Percentiles rank a stretch among this genome's conserved stretches.
phyloP scores from a whole-genome alignment of 2,888 invertebrate species.

The Lithophane leautieri region DNA sequence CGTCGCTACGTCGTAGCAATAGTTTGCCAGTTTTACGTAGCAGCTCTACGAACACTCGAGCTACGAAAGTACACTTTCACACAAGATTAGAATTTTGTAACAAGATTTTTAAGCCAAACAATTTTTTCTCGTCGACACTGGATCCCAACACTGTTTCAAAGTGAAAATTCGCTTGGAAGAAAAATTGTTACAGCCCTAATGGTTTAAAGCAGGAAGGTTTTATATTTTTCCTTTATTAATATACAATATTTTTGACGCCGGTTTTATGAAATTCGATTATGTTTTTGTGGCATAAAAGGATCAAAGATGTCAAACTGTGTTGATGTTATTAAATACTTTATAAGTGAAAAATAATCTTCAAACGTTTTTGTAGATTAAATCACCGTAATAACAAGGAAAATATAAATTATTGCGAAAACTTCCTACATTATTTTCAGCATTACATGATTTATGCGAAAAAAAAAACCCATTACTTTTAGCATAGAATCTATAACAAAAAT shows the following conservation, averaged over 20 bases:
- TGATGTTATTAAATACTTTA: constrained; percentile 43
- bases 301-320: constrained; percentile 34
- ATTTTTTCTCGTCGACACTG: constrained; percentile 37
- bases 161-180: constrained; percentile 65
- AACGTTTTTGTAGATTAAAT: constrained; percentile 19
- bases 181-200: constrained; percentile 65
- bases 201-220: constrained; percentile 59
- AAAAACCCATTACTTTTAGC: too few relatives aligned
- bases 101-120: constrained; percentile 20
- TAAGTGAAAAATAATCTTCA: constrained; percentile 11
- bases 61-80: constrained; percentile 17
- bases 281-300: constrained; percentile 20
- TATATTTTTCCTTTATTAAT: constrained; percentile 43
- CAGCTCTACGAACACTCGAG: constrained; percentile 27
- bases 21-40: constrained; percentile 42
- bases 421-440: not conserved
- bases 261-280: constrained; percentile 42
- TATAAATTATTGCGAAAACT: not conserved
- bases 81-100: constrained; percentile 29
- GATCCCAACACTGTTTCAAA: constrained; percentile 14
- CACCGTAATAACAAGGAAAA: not conserved
- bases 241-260: constrained; percentile 40
- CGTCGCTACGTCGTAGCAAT: constrained; percentile 44
- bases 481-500: not conserved
- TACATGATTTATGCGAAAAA: too few relatives aligned